Conservation (phyloP, 2,113 vertebrate genomes). For the Otolemur garnettii region DNA sequence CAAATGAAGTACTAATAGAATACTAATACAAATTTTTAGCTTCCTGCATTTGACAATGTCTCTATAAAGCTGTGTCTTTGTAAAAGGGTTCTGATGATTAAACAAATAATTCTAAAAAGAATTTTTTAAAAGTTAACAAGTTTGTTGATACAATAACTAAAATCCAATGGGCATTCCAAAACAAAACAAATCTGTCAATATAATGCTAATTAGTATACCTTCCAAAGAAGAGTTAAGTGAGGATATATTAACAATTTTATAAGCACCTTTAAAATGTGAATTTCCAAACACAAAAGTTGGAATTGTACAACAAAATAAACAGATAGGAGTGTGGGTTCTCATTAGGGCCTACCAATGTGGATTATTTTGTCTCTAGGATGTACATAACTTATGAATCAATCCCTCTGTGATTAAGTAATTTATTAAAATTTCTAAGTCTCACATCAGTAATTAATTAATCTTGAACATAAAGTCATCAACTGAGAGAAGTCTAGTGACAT, state of each 20-base stretch:
- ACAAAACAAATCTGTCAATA: background rate
- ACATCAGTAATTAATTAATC: background rate
- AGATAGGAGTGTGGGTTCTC: background rate
- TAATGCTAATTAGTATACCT: background rate
- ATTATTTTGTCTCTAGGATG: background rate
- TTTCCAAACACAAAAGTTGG: background rate
- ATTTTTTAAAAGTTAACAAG: background rate
- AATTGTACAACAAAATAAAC: background rate
- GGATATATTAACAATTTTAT: background rate
- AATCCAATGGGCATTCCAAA: background rate
- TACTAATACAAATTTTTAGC: background rate
- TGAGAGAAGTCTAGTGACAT: background rate
- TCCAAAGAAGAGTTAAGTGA: background rate
- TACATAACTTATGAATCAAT: background rate
- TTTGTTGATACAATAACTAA: background rate
- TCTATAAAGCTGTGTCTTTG: background rate
- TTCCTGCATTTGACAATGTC: background rate
- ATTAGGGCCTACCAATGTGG: background rate
- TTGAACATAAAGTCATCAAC: background rate
- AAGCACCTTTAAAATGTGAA: background rate
- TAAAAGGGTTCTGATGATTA: rapidly evolving
- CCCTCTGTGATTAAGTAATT: background rate
- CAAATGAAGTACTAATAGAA: background rate
- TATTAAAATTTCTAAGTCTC: background rate
- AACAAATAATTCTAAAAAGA: background rate